Conservation (phyloP, 2,888 invertebrate genomes). For the Oeneis ivallda region DNA sequence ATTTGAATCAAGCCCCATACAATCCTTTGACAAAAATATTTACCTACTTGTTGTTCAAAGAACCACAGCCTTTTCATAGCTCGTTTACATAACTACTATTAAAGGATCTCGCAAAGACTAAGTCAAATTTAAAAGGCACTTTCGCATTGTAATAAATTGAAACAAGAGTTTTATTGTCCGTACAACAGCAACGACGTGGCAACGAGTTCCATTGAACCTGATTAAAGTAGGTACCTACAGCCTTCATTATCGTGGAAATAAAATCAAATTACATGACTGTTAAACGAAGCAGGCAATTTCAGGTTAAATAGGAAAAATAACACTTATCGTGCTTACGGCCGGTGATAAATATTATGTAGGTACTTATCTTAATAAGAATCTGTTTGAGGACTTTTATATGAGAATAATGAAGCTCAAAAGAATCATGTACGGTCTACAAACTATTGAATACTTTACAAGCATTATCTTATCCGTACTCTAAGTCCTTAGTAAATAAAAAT, state of each 20-base stretch:
- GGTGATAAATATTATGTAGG: constrained; percentile 25
- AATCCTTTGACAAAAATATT: no score
- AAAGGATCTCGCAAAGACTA: neutral
- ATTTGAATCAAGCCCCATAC: no score
- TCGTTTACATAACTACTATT: neutral
- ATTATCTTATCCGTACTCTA: no score
- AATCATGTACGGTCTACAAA: neutral
- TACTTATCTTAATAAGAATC: constrained; percentile 30
- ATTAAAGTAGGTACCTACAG: constrained; percentile 32
- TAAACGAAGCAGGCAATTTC: constrained; percentile 28
- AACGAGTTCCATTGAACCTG: constrained; percentile 31
- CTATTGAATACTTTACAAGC: neutral
- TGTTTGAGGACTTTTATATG: constrained; percentile 1
- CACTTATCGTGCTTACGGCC: constrained; percentile 18
- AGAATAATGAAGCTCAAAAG: constrained; percentile 7
- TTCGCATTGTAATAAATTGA: constrained; percentile 3
- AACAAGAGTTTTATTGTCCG: constrained; percentile 21
- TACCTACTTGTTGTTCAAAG: neutral
- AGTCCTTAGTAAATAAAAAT: no score
- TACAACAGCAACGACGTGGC: constrained; percentile 19
- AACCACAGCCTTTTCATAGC: neutral
- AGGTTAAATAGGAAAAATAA: constrained; percentile 27
- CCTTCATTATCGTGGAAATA: constrained; percentile 34
- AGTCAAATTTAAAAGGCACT: neutral
- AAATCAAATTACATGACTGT: constrained; percentile 40